These are phyloP conservation scores for Chloropsis hardwickii DNA, from an alignment of 2,113 vertebrate genomes.

Conservation along the genomic window DNA sequence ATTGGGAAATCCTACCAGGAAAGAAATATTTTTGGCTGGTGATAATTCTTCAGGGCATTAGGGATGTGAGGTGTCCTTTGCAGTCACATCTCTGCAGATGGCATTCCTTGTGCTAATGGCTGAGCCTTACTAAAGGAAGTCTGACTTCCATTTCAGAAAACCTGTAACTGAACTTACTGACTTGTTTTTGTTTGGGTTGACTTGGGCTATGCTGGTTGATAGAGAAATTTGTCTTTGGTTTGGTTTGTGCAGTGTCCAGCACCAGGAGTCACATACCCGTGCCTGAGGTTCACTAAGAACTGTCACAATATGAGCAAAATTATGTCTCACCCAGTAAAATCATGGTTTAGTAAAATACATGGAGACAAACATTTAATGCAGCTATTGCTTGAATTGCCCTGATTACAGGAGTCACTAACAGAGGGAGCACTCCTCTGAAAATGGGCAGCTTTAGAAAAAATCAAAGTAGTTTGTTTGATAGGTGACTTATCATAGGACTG, in stretches of 20 bases:
- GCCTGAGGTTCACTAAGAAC: background rate
- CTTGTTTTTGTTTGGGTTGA: background rate
- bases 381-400: background rate
- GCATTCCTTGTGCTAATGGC: background rate
- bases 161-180: background rate
- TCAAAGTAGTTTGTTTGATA: background rate
- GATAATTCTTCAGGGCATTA: background rate
- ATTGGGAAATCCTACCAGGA: background rate
- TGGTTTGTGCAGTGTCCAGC: background rate
- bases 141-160: background rate
- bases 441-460: background rate
- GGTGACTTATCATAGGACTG: background rate
- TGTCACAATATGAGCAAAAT: background rate
- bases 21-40: background rate
- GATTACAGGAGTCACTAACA: background rate
- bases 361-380: background rate
- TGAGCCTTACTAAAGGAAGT: background rate
- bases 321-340: background rate
- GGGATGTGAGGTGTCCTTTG: background rate
- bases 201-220: background rate
- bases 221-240: background rate
- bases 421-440: background rate
- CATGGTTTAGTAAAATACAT: background rate
- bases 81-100: background rate
- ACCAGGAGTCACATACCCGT: accelerated